phyloP scores from a whole-genome alignment of 2,888 invertebrate species.

The Hemaris fuciformis region DNA sequence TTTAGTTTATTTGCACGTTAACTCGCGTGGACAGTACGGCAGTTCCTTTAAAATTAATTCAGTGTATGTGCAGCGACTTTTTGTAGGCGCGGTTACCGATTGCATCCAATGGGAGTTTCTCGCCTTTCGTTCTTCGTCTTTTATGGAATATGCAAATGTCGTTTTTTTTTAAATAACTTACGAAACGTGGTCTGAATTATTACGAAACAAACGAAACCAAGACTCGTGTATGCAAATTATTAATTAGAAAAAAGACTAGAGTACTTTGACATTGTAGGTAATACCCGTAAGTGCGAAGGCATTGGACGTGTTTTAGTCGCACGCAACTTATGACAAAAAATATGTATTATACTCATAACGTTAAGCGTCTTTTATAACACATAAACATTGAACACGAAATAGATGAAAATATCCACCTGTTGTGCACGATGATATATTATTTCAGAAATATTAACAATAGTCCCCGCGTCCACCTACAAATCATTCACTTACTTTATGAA shows the following conservation, averaged over 20 bases:
- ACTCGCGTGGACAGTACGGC: not conserved
- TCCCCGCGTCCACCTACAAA: conserved; percentile 28
- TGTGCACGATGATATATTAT: conserved; percentile 30
- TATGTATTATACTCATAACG: not conserved
- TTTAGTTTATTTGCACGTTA: not conserved
- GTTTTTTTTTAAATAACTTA: not conserved
- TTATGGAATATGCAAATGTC: not conserved
- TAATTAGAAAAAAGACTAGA: not conserved
- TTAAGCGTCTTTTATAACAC: not conserved
- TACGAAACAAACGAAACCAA: not conserved
- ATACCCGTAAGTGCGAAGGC: too few relatives aligned
- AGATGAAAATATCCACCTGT: conserved; percentile 26
- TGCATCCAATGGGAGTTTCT: not conserved
- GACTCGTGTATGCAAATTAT: not conserved
- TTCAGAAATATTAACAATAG: conserved; percentile 28
- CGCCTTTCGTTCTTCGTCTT: not conserved
- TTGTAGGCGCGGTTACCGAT: not conserved
- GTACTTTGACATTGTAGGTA: not conserved
- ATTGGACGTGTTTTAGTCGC: too few relatives aligned
- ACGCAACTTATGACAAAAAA: too few relatives aligned
- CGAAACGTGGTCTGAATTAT: not conserved
- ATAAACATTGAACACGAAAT: conserved; percentile 10
- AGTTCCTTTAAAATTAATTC: not conserved
- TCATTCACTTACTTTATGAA: conserved; percentile 20
- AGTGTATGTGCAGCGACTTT: not conserved